Conservation (phyloP, 2,888 invertebrate genomes). For the Euzetes globulus region DNA sequence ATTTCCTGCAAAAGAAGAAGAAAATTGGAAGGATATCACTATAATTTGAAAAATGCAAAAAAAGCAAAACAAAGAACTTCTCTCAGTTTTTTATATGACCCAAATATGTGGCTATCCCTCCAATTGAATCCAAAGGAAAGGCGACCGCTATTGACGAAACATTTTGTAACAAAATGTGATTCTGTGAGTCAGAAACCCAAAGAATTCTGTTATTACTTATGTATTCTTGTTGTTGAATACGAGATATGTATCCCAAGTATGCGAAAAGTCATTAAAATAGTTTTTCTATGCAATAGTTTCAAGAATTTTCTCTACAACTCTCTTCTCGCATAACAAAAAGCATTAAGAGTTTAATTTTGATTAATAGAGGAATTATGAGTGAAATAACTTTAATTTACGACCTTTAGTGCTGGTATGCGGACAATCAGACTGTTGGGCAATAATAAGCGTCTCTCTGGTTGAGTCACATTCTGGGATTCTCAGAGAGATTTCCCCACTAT, state of each 20-base stretch:
- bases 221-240: neutral
- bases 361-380: neutral
- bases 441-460: neutral
- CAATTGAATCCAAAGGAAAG: too few relatives aligned
- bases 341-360: neutral
- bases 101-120: too few relatives aligned
- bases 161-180: neutral
- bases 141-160: too few relatives aligned
- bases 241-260: neutral
- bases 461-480: conserved; percentile 1
- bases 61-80: too few relatives aligned
- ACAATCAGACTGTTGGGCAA: neutral
- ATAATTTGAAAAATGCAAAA: too few relatives aligned
- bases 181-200: neutral
- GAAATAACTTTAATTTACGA: neutral
- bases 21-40: too few relatives aligned
- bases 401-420: neutral
- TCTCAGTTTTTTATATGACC: too few relatives aligned
- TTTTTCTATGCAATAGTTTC: neutral
- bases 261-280: conserved; percentile 2
- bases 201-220: neutral
- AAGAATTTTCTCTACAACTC: neutral
- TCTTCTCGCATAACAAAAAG: neutral
- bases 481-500: neutral
- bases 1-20: too few relatives aligned